phyloP scores from a whole-genome alignment of 2,797 vertebrate genomes.

The Gila robusta region DNA sequence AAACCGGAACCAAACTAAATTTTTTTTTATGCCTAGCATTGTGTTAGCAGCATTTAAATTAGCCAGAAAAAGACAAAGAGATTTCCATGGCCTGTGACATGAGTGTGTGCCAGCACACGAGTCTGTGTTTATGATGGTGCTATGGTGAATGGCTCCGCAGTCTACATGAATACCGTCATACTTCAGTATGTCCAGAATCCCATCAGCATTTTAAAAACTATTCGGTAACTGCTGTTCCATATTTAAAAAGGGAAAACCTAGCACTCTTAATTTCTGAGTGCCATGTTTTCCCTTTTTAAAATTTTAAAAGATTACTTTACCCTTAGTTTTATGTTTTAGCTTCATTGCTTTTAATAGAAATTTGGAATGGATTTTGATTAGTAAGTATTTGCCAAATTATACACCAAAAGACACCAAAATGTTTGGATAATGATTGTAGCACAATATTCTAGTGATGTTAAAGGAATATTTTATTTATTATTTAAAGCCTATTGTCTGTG shows the following conservation, averaged over 20 bases:
- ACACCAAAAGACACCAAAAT: background rate
- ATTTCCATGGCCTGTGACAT: background rate
- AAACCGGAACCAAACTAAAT: too few relatives aligned
- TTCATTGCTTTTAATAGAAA: background rate
- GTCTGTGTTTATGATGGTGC: constrained; percentile 13
- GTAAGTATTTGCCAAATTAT: background rate
- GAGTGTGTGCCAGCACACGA: background rate
- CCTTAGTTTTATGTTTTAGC: background rate
- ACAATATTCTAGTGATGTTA: background rate
- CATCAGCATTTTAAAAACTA: background rate
- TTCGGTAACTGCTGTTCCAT: background rate
- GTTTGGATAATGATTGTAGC: background rate
- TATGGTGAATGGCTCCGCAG: constrained; percentile 23
- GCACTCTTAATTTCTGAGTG: background rate
- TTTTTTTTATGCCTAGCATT: constrained; percentile 7
- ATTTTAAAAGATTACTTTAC: background rate
- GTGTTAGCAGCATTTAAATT: background rate
- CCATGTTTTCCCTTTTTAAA: too few relatives aligned
- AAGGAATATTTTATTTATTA: background rate
- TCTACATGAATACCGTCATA: constrained; percentile 1
- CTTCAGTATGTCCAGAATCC: background rate
- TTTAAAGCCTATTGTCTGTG: background rate
- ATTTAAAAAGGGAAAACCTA: background rate
- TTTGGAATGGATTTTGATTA: background rate
- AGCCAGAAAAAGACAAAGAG: background rate